Evolutionary conservation across 1,140 invertebrate species (phyloP).

Genomic region (Caenorhabditis remanei): DNA sequence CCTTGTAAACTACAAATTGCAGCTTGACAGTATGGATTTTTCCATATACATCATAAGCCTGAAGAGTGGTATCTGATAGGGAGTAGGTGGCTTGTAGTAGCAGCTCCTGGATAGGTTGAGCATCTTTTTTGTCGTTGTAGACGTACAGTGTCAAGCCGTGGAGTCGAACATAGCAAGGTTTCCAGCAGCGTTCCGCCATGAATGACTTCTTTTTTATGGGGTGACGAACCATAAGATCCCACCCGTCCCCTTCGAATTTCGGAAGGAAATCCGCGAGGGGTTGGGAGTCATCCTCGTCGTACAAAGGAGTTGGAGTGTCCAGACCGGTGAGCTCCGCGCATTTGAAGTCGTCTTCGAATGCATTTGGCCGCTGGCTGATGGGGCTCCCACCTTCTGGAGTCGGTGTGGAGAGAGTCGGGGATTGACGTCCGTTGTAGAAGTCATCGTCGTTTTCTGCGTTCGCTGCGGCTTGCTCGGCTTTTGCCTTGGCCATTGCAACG

Average conservation of each 20-base stretch:
- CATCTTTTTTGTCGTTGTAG: slow-evolving; percentile 87
- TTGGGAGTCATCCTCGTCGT: slow-evolving; percentile 92
- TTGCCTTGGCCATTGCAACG: slow-evolving; percentile 74
- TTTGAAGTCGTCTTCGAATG: slow-evolving; percentile 78
- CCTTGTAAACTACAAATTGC: slow-evolving; percentile 98
- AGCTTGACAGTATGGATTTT: slow-evolving; percentile 99
- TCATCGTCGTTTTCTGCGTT: slow-evolving; percentile 64
- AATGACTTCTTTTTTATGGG: slow-evolving; percentile 90
- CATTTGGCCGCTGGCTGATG: slow-evolving; percentile 68
- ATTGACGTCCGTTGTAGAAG: slow-evolving; percentile 61
- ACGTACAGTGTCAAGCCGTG: slow-evolving; percentile 88
- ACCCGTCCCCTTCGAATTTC: slow-evolving; percentile 84
- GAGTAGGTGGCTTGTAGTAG: slow-evolving; percentile 76
- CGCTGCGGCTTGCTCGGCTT: slow-evolving; percentile 67
- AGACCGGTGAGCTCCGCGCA: slow-evolving; percentile 37
- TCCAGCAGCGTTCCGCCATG: slow-evolving; percentile 95
- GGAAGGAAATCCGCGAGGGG: slow-evolving; percentile 89
- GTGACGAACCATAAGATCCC: slow-evolving; percentile 91
- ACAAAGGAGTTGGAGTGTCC: slow-evolving; percentile 83
- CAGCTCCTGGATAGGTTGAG: slow-evolving; percentile 84
- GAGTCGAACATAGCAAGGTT: slow-evolving; percentile 91
- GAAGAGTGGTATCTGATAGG: slow-evolving; percentile 73
- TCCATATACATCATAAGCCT: slow-evolving; percentile 88
- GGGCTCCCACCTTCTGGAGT: slow-evolving; percentile 77
- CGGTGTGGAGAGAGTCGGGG: slow-evolving; percentile 69